Percentiles rank a stretch among this genome's conserved stretches.
Evolutionary conservation across 2,888 invertebrate genomes (phyloP).

Genomic region (Eumacrocentrus americanus): DNA sequence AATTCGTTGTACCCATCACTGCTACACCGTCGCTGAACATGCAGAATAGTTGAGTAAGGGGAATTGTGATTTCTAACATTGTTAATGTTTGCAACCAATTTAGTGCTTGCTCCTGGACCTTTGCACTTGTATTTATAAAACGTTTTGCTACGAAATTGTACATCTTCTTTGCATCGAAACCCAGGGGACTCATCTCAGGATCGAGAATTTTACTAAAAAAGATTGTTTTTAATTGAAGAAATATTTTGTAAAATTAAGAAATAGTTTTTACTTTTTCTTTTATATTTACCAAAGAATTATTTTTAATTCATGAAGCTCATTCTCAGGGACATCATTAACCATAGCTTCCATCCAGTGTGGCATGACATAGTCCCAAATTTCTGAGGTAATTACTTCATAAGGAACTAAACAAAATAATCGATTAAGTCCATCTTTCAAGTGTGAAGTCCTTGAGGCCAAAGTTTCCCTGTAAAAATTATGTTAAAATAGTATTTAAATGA

Average conservation of each 20-base stretch:
- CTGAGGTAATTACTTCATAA: conserved; percentile 94
- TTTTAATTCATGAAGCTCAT: conserved; percentile 83
- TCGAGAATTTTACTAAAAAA: conserved; percentile 89
- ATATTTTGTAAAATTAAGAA: neutral
- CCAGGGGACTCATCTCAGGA: conserved; percentile 92
- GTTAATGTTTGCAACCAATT: conserved; percentile 91
- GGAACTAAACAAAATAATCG: conserved; percentile 95
- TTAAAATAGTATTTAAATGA: neutral
- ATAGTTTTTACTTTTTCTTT: neutral
- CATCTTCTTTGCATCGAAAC: conserved; percentile 92
- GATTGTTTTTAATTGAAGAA: conserved; percentile 8
- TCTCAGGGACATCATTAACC: conserved; percentile 87
- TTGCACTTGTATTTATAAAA: conserved; percentile 79
- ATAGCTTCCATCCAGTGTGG: conserved; percentile 99
- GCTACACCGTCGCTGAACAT: conserved; percentile 89
- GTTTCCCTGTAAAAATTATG: conserved; percentile 71
- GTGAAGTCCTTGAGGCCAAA: conserved; percentile 83
- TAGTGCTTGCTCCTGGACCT: conserved; percentile 85
- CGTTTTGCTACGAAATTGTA: conserved; percentile 91
- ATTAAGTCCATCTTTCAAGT: conserved; percentile 93
- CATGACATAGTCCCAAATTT: conserved; percentile 98
- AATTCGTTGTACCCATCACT: conserved; percentile 67
- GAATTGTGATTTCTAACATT: conserved; percentile 87
- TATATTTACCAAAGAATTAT: conserved; percentile 71
- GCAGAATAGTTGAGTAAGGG: conserved; percentile 82